Evolutionary conservation across 1,140 invertebrate genomes (phyloP), one percentile per base, ranked within the genome.

Genomic region (Nephotettix cincticeps): DNA sequence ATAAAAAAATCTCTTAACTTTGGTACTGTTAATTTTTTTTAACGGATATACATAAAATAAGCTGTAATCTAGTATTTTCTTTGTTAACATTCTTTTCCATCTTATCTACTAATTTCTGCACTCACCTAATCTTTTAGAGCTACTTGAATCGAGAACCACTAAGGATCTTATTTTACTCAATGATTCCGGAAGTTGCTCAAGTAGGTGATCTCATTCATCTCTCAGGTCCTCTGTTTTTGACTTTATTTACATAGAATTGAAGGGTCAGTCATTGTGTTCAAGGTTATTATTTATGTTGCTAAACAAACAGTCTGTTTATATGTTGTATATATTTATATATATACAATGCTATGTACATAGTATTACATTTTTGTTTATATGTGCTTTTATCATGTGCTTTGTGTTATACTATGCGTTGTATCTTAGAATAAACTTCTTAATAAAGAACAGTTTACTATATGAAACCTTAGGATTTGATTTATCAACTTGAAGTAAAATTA

Each of bases 201-300:
- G 56, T 27, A 61, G 56, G 21, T 61, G 56, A 61, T 61, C 56
- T 61, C 56, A 25, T 28, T n/a, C 17, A 61, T 1, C 23, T 28
- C 56, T 61, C 56, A 61, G 56, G 56, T 61, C 56, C 14, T 61
- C 56, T 61, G 21, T 9, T 61, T 61, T 61, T 61, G 23, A 51
- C n/a, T 61, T 61, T 27, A 23, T 61, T 25, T 28, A 4, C 14
- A 21, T 21, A 14, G 47, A 54, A 19, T 54, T 21, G 47, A 61
- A 27, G 14, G 56, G 56, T 61, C 56, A 61, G 56, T 61, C 56
- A 61, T 61, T 61, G 56, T 61, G 56, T 61, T 61, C 56, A 61
- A 25, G 56, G 56, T 61, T 28, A 25, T 61, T 61, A 61, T 61
- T 61, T 61, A 61, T 61, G 13, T 61, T 29, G 56, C 56, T 27